Evolutionary conservation across 2,113 vertebrate species (phyloP).

Genomic region (Apus apus): DNA sequence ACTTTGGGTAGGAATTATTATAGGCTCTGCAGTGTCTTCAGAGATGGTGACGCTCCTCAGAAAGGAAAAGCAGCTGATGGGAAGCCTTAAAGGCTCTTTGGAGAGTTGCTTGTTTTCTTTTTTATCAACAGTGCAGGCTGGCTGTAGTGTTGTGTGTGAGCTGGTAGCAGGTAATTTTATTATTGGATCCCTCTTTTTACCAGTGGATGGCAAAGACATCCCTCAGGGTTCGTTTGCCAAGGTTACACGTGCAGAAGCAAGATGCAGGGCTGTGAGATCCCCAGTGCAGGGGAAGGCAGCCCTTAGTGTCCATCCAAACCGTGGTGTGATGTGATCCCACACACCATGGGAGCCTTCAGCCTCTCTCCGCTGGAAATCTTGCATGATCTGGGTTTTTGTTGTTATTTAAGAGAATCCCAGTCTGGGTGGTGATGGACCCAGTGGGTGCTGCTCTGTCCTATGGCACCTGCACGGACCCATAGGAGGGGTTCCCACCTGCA

Average conservation of each 20-base stretch:
- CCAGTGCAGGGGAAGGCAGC: background rate
- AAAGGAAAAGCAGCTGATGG: background rate
- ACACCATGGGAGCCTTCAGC: background rate
- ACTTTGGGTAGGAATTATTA: conserved; percentile 40
- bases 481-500: conserved; percentile 66
- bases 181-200: background rate
- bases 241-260: background rate
- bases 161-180: background rate
- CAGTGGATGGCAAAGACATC: background rate
- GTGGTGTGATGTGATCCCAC: background rate
- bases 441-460: background rate
- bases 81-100: background rate
- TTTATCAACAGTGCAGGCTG: background rate
- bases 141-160: background rate
- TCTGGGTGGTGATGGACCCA: fast-evolving
- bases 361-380: background rate
- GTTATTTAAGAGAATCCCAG: background rate
- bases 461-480: conserved; percentile 44
- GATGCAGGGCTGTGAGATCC: background rate
- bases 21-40: conserved; percentile 23
- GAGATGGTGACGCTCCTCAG: background rate
- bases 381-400: background rate
- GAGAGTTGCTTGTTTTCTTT: fast-evolving
- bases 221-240: background rate
- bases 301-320: background rate